These are phyloP conservation scores for Pantherophis guttatus DNA, from an alignment of 2,113 vertebrate genomes.

Conservation along the genomic window DNA sequence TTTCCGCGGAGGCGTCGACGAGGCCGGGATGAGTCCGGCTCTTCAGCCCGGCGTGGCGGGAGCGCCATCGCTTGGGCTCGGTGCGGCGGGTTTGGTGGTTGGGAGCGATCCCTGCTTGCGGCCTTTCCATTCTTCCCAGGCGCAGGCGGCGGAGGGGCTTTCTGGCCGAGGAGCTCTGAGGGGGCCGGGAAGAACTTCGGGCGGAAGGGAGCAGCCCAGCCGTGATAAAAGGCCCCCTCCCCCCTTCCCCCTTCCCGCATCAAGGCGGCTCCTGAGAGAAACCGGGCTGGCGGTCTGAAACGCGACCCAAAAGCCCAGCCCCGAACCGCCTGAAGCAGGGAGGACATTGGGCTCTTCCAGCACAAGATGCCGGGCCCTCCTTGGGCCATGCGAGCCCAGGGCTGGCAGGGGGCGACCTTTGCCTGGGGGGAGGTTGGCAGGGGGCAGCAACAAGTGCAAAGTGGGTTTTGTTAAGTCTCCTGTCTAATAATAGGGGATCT, in stretches of 20 bases:
- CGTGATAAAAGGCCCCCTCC: neutral
- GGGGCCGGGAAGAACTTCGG: slow-evolving; percentile 32
- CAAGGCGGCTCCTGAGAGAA: slow-evolving; percentile 67
- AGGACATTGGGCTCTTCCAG: slow-evolving; percentile 54
- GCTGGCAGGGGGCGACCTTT: slow-evolving; percentile 46
- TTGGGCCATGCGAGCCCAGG: slow-evolving; percentile 33
- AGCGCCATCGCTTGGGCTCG: neutral
- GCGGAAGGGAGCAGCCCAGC: no score
- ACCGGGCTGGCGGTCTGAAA: slow-evolving; percentile 73
- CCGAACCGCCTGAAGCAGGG: slow-evolving; percentile 73
- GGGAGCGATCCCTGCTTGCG: neutral
- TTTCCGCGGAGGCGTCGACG: neutral
- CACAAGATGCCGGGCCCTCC: neutral
- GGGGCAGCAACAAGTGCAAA: neutral
- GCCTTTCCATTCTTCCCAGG: slow-evolving; percentile 11
- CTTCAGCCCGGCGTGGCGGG: neutral
- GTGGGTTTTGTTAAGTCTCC: neutral
- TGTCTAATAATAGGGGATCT: neutral
- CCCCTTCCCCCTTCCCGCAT: slow-evolving; percentile 26
- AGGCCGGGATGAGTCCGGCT: neutral
- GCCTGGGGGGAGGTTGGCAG: slow-evolving; percentile 25
- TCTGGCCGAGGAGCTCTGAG: neutral
- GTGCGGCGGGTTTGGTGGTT: neutral
- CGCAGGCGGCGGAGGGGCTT: neutral
- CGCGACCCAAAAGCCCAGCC: slow-evolving; percentile 74